These are phyloP conservation scores for Colinus virginianus DNA, from an alignment of 2,113 vertebrate species.

Conservation along the genomic window DNA sequence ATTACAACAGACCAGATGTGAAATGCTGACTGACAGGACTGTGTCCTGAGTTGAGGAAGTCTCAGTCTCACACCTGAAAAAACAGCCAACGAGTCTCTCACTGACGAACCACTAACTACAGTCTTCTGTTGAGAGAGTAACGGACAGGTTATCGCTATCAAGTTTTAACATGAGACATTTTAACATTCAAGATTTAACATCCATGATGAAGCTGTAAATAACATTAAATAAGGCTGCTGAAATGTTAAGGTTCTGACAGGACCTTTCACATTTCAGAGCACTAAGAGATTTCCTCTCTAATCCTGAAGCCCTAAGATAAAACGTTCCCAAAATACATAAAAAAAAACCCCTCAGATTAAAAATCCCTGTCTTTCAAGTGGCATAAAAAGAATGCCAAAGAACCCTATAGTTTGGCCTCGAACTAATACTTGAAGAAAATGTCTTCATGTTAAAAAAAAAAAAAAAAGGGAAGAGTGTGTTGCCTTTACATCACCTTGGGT, in stretches of 20 bases:
- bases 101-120: background rate
- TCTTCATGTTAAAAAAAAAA: background rate
- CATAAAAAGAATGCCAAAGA: slow-evolving; percentile 18
- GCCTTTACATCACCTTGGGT: background rate
- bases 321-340: background rate
- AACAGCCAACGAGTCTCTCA: background rate
- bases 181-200: background rate
- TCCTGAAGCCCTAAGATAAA: background rate
- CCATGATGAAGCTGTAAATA: background rate
- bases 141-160: background rate
- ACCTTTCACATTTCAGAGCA: background rate
- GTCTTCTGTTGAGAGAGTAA: background rate
- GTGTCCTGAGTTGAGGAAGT: background rate
- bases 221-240: background rate
- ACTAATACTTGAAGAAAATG: slow-evolving; percentile 19
- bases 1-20: background rate
- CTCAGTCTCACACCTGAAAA: background rate
- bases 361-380: background rate
- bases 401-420: background rate
- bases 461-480: background rate
- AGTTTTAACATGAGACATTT: background rate
- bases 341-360: slow-evolving; percentile 10
- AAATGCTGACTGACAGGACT: background rate
- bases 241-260: background rate
- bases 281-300: background rate